phyloP scores from a whole-genome alignment of 2,888 invertebrate species.

The Callyntrura guangdongensis region DNA sequence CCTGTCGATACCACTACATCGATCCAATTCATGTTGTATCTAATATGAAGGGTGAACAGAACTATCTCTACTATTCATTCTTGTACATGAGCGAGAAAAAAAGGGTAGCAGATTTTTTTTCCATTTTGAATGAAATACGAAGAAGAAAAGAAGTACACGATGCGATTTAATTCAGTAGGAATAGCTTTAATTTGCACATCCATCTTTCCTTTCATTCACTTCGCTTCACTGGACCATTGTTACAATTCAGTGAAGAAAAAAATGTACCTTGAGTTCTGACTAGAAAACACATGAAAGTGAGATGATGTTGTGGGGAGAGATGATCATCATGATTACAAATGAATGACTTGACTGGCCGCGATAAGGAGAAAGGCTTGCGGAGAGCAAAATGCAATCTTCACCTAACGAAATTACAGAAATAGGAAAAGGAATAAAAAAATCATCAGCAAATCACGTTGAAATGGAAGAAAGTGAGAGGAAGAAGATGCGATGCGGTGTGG shows the following conservation, averaged over 20 bases:
- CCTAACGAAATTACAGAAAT: slow-evolving; percentile 55
- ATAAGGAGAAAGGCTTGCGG: not conserved
- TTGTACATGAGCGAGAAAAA: not conserved
- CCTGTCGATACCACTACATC: slow-evolving; percentile 40
- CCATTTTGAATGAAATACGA: not conserved
- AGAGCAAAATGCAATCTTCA: slow-evolving; percentile 39
- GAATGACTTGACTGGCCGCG: slow-evolving; percentile 17
- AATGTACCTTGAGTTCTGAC: slow-evolving; percentile 1
- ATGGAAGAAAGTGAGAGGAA: slow-evolving; percentile 20
- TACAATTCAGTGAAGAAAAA: slow-evolving; percentile 17
- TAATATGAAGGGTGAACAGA: too few relatives aligned
- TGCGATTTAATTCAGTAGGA: slow-evolving; percentile 64
- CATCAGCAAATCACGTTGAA: slow-evolving; percentile 61
- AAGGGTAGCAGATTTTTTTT: slow-evolving; percentile 62
- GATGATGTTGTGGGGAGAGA: not conserved
- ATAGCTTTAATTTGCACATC: slow-evolving; percentile 57
- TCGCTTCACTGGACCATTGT: slow-evolving; percentile 32
- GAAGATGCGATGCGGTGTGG: not conserved
- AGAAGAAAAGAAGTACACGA: slow-evolving; percentile 42
- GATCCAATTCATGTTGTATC: too few relatives aligned
- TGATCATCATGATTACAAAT: slow-evolving; percentile 37
- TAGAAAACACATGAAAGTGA: slow-evolving; percentile 13
- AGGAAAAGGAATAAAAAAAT: slow-evolving; percentile 53
- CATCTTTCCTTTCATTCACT: slow-evolving; percentile 60
- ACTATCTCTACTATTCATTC: too few relatives aligned